phyloP scores from a whole-genome alignment of 2,888 invertebrate genomes.

The Polyploca ridens region DNA sequence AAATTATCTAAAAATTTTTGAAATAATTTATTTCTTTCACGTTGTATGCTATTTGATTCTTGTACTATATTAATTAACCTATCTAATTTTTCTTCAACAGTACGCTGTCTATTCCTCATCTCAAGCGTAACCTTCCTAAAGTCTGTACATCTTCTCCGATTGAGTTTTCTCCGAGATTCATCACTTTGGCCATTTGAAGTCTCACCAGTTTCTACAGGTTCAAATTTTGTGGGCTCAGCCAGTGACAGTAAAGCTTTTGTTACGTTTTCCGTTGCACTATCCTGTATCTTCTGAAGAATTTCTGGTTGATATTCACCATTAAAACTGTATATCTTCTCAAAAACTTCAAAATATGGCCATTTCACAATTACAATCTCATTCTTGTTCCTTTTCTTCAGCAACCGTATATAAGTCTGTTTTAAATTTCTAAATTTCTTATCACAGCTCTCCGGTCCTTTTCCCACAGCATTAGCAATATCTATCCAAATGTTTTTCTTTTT shows the following conservation, averaged over 20 bases:
- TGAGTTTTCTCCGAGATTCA: conserved; percentile 57
- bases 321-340: conserved; percentile 70
- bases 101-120: conserved; percentile 71
- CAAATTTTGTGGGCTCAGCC: conserved; percentile 51
- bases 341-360: conserved; percentile 77
- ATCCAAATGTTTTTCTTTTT: conserved; percentile 77
- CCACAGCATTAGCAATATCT: conserved; percentile 64
- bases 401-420: conserved; percentile 73
- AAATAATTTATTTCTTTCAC: conserved; percentile 72
- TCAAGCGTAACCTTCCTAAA: conserved; percentile 71
- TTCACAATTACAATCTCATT: conserved; percentile 61
- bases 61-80: conserved; percentile 75
- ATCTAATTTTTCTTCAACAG: conserved; percentile 77
- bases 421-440: conserved; percentile 79
- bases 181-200: conserved; percentile 54
- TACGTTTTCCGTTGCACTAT: conserved; percentile 60
- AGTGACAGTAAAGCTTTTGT: conserved; percentile 68
- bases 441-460: conserved; percentile 71
- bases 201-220: conserved; percentile 54
- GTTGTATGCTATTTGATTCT: conserved; percentile 77
- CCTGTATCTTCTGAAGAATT: conserved; percentile 69
- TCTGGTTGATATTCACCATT: conserved; percentile 74
- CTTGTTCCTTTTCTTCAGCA: conserved; percentile 68
- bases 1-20: conserved; percentile 70
- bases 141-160: conserved; percentile 63